Base-by-base conservation (phyloP, 2,888 invertebrate species). In the Euproctis similis region DNA sequence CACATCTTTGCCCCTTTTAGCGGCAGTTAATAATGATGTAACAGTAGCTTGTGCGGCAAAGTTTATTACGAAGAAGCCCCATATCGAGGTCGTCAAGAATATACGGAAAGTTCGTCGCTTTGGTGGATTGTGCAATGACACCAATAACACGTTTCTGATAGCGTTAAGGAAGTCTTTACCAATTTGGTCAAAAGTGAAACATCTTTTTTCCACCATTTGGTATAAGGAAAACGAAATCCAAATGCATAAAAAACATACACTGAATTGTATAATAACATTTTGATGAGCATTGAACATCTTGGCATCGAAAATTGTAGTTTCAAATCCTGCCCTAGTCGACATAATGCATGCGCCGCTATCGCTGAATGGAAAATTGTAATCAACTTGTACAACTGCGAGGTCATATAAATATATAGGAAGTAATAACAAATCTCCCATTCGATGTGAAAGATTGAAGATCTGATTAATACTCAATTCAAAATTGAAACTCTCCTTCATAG, bases 41-140 rank as follows among this genome's bases (percentile, higher is more conserved):
- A 85, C 77, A 6, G 63, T 70, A 1, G 82, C 85, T 39, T 85
- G 85, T 1, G 62, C 69, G 2, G 60, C 57, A 45, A 82, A 85
- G 42, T 75, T 85, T 4, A 85, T 42, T 3, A 78, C 30, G 35
- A 82, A 85, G 36, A 72, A 78, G 18, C 78, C 56, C 81, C 82
- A 85, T 13, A 81, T 57, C 2, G 69, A 58, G 9, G 73, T 44
- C 1, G 51, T 36, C n/a, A 81, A 43, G 39, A 73, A 77, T 31
- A 82, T 57, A 5, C 78, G 67, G 37, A 84, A 75, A 0, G 62
- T 60, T 9, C 39, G 27, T 8, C 52, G 54, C 26, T 49, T 67
- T 1, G 82, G 74, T 1, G 74, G 70, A 12, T 63, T 71, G 29
- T 58, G 34, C 8, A 81, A 37, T 27, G 63, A 64, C 11, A 78